phyloP scores from a whole-genome alignment of 2,888 invertebrate species.

The Synergus itoensis region DNA sequence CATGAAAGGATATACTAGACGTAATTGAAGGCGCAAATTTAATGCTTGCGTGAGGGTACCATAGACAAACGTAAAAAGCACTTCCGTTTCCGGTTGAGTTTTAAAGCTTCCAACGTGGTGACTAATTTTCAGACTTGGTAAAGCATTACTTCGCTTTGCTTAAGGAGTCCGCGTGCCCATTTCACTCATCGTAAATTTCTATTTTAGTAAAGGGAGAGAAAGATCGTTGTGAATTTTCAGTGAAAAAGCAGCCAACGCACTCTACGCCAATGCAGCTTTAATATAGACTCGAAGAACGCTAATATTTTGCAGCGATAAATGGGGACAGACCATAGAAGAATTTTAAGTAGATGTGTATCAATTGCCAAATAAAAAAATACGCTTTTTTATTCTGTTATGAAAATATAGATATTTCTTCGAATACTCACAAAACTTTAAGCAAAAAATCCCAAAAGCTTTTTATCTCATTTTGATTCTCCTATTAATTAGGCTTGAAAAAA shows the following conservation, averaged over 20 bases:
- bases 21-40: background rate
- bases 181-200: constrained; percentile 7
- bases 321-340: background rate
- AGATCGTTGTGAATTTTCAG: background rate
- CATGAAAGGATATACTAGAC: background rate
- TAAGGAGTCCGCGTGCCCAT: background rate
- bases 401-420: background rate
- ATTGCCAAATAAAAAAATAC: background rate
- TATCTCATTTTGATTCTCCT: background rate
- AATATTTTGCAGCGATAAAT: background rate
- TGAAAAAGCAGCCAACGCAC: background rate
- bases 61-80: background rate
- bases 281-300: background rate
- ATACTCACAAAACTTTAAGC: background rate
- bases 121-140: background rate
- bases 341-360: background rate
- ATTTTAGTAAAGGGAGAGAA: background rate
- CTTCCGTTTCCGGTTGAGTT: background rate
- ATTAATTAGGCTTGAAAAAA: background rate
- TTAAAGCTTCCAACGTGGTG: background rate
- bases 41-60: background rate
- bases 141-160: background rate
- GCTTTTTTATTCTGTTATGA: background rate
- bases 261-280: background rate
- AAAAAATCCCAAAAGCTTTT: background rate